Evolutionary conservation across 2,113 vertebrate species (phyloP).

Genomic region (Pyrgilauda ruficollis): DNA sequence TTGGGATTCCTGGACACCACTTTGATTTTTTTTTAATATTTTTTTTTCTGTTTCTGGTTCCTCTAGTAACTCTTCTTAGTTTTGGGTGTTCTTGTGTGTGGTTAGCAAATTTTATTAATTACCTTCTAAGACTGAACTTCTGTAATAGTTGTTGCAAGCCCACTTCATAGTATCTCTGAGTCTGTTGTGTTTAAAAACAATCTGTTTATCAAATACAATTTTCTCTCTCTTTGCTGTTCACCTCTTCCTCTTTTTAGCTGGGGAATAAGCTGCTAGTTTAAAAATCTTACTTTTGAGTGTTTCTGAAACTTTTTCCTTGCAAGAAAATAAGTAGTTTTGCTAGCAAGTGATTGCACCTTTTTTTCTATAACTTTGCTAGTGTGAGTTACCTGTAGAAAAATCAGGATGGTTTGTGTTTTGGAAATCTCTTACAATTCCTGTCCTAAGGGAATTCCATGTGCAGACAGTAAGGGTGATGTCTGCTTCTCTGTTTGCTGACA

Average conservation of each 20-base stretch:
- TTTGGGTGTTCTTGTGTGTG: neutral
- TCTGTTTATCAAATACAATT: neutral
- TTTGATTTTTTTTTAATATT: neutral
- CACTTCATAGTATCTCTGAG: neutral
- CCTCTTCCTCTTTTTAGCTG: neutral
- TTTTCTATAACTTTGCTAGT: neutral
- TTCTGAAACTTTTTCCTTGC: neutral
- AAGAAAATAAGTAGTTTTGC: neutral
- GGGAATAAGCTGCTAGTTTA: neutral
- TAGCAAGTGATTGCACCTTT: neutral
- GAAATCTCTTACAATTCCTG: neutral
- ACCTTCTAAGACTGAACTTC: neutral
- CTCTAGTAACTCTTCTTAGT: neutral
- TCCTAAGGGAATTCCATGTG: neutral
- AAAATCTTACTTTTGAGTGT: neutral
- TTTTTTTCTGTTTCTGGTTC: neutral
- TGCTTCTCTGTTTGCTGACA: neutral
- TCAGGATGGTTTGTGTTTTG: neutral
- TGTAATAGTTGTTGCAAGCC: neutral
- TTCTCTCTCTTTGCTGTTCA: neutral
- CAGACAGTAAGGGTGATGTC: neutral
- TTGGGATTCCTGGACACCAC: neutral
- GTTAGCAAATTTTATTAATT: neutral
- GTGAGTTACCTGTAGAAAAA: neutral
- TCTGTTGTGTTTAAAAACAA: neutral